A percentile compares a stretch with the other conserved stretches of the same genome.
phyloP scores from a whole-genome alignment of 2,888 invertebrate species.

The Drosophila borborema region DNA sequence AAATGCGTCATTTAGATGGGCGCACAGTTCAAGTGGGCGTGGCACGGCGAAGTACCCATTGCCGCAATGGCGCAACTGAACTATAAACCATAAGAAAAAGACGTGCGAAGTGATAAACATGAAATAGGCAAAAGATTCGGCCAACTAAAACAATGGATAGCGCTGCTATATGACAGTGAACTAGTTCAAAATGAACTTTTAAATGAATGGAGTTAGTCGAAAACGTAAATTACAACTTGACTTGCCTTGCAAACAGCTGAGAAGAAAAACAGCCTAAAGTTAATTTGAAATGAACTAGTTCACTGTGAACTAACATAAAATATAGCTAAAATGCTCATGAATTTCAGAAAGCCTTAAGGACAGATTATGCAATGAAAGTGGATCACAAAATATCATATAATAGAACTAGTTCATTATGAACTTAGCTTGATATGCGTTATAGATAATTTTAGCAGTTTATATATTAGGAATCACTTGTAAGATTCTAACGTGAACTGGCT shows the following conservation, averaged over 20 bases:
- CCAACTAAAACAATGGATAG: slow-evolving; percentile 5
- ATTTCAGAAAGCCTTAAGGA: neutral
- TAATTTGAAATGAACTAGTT: neutral
- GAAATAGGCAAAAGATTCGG: slow-evolving; percentile 35
- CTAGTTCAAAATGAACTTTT: neutral
- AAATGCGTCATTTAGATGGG: slow-evolving; percentile 35
- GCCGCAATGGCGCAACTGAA: slow-evolving; percentile 54
- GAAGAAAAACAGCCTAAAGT: too few species aligned
- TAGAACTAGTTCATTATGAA: slow-evolving; percentile 1
- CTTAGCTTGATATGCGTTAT: too few species aligned
- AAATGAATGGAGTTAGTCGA: neutral
- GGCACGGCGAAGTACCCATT: slow-evolving; percentile 1
- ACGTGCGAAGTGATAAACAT: slow-evolving; percentile 60
- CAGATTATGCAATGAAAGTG: neutral
- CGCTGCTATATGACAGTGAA: neutral
- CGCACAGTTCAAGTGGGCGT: slow-evolving; percentile 24
- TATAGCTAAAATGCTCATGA: too few species aligned
- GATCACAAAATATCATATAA: neutral
- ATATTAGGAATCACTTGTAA: too few species aligned
- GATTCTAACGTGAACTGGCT: too few species aligned
- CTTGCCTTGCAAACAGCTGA: neutral
- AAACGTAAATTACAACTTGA: neutral
- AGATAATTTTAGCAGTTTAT: too few species aligned
- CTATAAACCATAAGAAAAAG: slow-evolving; percentile 57
- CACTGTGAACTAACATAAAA: neutral